A percentile compares a stretch with the other conserved stretches of the same genome.
These are phyloP conservation scores for Nasonia vitripennis DNA, from an alignment of 1,140 invertebrate genomes.

Conservation along the genomic window DNA sequence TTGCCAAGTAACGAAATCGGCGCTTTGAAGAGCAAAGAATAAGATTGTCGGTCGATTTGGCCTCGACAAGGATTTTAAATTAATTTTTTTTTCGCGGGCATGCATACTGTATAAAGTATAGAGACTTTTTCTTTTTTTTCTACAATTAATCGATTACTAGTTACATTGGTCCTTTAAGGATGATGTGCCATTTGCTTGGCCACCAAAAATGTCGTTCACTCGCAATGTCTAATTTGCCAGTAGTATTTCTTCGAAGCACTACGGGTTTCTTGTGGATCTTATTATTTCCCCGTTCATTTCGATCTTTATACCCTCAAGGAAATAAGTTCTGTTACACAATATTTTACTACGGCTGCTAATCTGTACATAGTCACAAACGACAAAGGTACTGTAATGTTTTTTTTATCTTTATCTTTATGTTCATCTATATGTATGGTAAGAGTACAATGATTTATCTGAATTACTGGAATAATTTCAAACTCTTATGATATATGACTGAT, in stretches of 20 bases:
- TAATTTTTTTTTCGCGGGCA: constrained; percentile 22
- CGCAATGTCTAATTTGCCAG: constrained; percentile 30
- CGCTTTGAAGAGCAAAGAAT: constrained; percentile 17
- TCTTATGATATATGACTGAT: not conserved
- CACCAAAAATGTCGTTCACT: constrained; percentile 50
- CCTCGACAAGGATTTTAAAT: constrained; percentile 13
- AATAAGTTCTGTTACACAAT: constrained; percentile 47
- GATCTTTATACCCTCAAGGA: constrained; percentile 19
- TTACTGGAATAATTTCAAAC: not conserved
- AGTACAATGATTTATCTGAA: constrained; percentile 21
- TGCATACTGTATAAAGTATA: constrained; percentile 59
- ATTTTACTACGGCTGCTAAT: constrained; percentile 43
- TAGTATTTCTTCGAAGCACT: constrained; percentile 38
- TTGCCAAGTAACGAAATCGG: constrained; percentile 13
- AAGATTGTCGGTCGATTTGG: not conserved
- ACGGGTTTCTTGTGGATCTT: constrained; percentile 15
- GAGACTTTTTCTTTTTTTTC: constrained; percentile 49
- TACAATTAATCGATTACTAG: constrained; percentile 65
- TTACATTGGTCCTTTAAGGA: constrained; percentile 71
- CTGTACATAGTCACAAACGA: constrained; percentile 53
- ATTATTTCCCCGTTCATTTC: constrained; percentile 30
- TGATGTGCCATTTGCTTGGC: constrained; percentile 58
- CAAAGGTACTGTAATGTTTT: constrained; percentile 48
- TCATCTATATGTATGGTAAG: constrained; percentile 16
- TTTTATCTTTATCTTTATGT: not conserved